A percentile compares a stretch with the other conserved stretches of the same genome.
Evolutionary conservation across 2,888 invertebrate species (phyloP).

Genomic region (Brachyptera putata): DNA sequence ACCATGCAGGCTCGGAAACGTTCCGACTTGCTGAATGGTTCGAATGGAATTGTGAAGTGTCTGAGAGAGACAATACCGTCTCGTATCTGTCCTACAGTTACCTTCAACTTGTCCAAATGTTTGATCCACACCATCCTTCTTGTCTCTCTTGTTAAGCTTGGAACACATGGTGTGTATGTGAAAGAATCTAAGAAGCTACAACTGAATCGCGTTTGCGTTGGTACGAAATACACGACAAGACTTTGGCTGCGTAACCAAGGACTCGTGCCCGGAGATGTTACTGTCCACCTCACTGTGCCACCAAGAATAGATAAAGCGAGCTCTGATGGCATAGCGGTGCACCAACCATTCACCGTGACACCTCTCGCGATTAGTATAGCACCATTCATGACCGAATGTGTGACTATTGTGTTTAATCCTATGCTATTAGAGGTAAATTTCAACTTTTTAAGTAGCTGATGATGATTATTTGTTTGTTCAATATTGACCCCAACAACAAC

Average conservation of each 20-base stretch:
- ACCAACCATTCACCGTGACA: conserved; percentile 41
- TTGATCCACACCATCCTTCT: too few species aligned
- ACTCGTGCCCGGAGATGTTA: conserved; percentile 6
- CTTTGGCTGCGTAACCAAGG: conserved; percentile 16
- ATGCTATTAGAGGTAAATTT: conserved; percentile 42
- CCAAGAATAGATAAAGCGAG: too few species aligned
- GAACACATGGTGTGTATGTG: conserved; percentile 7
- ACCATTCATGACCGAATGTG: conserved; percentile 41
- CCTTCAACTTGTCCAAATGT: too few species aligned
- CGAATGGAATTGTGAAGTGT: too few species aligned
- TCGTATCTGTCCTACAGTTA: too few species aligned
- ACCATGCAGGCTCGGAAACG: too few species aligned
- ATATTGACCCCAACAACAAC: too few species aligned
- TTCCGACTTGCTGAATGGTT: too few species aligned
- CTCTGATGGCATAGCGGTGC: not conserved
- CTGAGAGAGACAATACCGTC: too few species aligned
- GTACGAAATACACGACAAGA: not conserved
- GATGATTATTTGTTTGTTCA: too few species aligned
- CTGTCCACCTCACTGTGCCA: not conserved
- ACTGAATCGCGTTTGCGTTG: conserved; percentile 21
- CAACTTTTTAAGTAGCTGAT: too few species aligned
- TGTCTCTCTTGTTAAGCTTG: too few species aligned
- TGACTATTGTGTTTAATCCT: conserved; percentile 46
- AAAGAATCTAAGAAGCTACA: not conserved
- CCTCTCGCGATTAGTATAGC: conserved; percentile 41